Percentiles rank a stretch among this genome's conserved stretches.
phyloP scores from a whole-genome alignment of 1,140 invertebrate genomes.

The Drosophila bifasciata region DNA sequence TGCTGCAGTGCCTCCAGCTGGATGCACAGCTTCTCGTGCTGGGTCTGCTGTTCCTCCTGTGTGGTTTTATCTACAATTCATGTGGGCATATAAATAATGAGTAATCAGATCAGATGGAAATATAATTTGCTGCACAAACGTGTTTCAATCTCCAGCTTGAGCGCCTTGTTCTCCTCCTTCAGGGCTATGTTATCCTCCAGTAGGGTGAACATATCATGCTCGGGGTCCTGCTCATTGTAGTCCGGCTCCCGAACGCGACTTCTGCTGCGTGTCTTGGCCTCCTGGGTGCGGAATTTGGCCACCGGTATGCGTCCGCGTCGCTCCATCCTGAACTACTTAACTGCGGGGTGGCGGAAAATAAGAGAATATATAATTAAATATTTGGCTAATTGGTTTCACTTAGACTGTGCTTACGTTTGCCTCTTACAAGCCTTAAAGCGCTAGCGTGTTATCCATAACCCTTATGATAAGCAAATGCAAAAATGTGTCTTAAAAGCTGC shows the following conservation, averaged over 20 bases:
- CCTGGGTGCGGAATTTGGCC: conserved; percentile 76
- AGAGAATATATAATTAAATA: not conserved
- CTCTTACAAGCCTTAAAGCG: conserved; percentile 49
- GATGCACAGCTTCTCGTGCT: conserved; percentile 65
- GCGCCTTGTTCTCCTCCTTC: conserved; percentile 79
- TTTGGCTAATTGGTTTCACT: not conserved
- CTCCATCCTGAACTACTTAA: conserved; percentile 52
- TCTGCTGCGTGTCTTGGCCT: conserved; percentile 78
- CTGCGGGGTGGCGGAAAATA: not conserved
- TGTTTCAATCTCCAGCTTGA: conserved; percentile 75
- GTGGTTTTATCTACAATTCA: conserved; percentile 65
- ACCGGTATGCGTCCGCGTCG: conserved; percentile 78
- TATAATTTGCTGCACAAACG: conserved; percentile 39
- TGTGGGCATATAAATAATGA: not conserved
- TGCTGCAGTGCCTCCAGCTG: conserved; percentile 64
- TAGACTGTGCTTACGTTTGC: conserved; percentile 54
- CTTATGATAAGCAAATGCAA: conserved; percentile 62
- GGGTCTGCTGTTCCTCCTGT: conserved; percentile 66
- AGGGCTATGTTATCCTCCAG: conserved; percentile 82
- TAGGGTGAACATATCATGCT: conserved; percentile 80
- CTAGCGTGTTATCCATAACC: conserved; percentile 46
- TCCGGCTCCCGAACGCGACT: conserved; percentile 78
- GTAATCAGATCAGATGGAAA: no score
- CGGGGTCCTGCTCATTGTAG: conserved; percentile 80
- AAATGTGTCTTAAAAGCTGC: conserved; percentile 48